Evolutionary conservation across 2,888 invertebrate species (phyloP).

Genomic region (Malacosoma neustria): DNA sequence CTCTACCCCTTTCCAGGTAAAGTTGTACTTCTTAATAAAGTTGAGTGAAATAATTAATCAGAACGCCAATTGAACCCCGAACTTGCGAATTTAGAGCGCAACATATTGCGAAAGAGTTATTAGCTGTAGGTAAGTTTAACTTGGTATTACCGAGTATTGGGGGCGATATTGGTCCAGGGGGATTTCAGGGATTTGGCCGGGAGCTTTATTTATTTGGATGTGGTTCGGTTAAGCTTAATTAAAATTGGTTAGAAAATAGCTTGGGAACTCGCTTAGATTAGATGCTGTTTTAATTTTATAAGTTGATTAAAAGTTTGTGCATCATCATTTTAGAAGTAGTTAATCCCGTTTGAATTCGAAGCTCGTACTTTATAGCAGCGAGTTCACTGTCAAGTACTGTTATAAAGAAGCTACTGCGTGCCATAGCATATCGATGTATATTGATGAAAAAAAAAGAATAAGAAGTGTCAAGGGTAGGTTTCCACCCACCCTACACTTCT

Average conservation of each 20-base stretch:
- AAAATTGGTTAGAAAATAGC: neutral
- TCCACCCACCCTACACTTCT: no score
- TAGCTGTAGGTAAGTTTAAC: conserved; percentile 34
- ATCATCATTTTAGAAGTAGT: no score
- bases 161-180: conserved; percentile 36
- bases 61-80: conserved; percentile 3
- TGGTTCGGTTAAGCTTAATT: conserved; percentile 29
- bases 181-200: conserved; percentile 40
- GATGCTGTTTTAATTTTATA: no score
- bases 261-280: no score
- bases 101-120: conserved; percentile 27
- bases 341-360: no score
- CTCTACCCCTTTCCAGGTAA: neutral
- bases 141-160: conserved; percentile 31
- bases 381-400: no score
- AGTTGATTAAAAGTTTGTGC: no score
- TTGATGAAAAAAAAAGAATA: no score
- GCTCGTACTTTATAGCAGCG: no score
- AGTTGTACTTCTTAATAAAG: conserved; percentile 14
- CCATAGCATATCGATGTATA: no score
- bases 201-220: conserved; percentile 32
- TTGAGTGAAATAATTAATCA: conserved; percentile 25
- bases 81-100: neutral
- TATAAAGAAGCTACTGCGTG: no score
- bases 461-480: no score